phyloP scores from a whole-genome alignment of 1,140 invertebrate genomes.

The Diploscapter pachys region DNA sequence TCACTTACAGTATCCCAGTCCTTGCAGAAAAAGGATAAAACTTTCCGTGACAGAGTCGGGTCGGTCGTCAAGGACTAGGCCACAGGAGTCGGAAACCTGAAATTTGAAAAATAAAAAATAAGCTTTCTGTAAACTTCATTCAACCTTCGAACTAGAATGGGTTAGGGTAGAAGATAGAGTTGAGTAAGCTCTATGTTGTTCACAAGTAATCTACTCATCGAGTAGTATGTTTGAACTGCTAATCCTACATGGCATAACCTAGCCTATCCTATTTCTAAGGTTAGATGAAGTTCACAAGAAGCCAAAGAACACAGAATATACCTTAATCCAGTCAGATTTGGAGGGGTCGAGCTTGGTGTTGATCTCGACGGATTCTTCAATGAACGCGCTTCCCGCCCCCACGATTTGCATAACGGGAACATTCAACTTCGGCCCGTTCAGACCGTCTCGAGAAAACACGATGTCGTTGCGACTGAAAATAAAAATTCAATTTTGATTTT shows the following conservation, averaged over 20 bases:
- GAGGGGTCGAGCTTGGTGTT: slow-evolving; percentile 90
- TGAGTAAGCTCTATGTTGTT: too few species aligned
- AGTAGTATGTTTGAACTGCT: too few species aligned
- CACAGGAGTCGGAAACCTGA: slow-evolving; percentile 83
- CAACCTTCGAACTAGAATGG: too few species aligned
- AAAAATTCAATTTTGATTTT: background rate
- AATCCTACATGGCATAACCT: too few species aligned
- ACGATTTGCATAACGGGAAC: slow-evolving; percentile 89
- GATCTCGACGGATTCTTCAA: slow-evolving; percentile 94
- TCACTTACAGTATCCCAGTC: slow-evolving; percentile 89
- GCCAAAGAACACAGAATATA: slow-evolving; percentile 53
- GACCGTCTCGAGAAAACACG: slow-evolving; percentile 35
- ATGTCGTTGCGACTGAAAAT: slow-evolving; percentile 37
- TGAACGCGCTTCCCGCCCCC: slow-evolving; percentile 86
- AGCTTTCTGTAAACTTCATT: too few species aligned
- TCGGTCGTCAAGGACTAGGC: slow-evolving; percentile 94
- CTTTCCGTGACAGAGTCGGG: slow-evolving; percentile 94
- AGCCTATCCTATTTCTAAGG: too few species aligned
- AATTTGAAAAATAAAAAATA: background rate
- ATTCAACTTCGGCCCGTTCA: slow-evolving; percentile 39
- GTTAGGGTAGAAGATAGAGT: too few species aligned
- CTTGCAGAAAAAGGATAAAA: slow-evolving; percentile 92
- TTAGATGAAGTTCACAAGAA: background rate
- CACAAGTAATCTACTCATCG: too few species aligned
- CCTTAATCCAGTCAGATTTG: slow-evolving; percentile 96